Percentiles rank a stretch among this genome's conserved stretches.
These are phyloP conservation scores for Xyrichtys novacula DNA, from an alignment of 2,797 vertebrate genomes.

Conservation along the genomic window DNA sequence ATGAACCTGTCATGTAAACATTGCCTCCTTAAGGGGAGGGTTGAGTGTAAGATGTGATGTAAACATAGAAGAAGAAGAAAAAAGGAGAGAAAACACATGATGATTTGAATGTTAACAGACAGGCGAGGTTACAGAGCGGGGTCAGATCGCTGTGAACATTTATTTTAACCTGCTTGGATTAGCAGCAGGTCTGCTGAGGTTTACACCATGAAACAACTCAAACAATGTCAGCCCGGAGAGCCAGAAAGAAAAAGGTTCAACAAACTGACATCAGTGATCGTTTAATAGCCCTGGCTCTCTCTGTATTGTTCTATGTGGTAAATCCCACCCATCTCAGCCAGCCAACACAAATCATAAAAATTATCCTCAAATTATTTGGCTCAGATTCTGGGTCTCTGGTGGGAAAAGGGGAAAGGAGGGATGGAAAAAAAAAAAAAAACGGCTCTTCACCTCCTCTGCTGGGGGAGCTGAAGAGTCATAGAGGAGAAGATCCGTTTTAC, in stretches of 20 bases:
- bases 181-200: slow-evolving; percentile 52
- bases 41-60: slow-evolving; percentile 13
- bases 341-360: slow-evolving; percentile 76
- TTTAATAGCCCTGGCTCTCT: slow-evolving; percentile 72
- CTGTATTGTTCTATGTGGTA: slow-evolving; percentile 71
- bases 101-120: slow-evolving; percentile 46
- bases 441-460: too few species aligned
- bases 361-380: slow-evolving; percentile 66
- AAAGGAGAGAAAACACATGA: slow-evolving; percentile 8
- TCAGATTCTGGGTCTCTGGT: slow-evolving; percentile 42
- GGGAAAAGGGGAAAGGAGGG: slow-evolving; percentile 40
- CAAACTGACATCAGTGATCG: slow-evolving; percentile 68
- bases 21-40: slow-evolving; percentile 1
- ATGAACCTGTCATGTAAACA: neutral
- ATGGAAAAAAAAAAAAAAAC: slow-evolving; percentile 36
- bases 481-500: too few species aligned
- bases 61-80: slow-evolving; percentile 16
- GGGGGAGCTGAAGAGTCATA: too few species aligned
- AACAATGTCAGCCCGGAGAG: slow-evolving; percentile 58
- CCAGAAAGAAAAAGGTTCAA: slow-evolving; percentile 65
- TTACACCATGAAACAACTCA: slow-evolving; percentile 52
- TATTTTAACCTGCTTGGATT: slow-evolving; percentile 48
- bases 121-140: slow-evolving; percentile 41
- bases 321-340: slow-evolving; percentile 75
- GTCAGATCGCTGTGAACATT: slow-evolving; percentile 47